Conservation (phyloP, 2,888 invertebrate genomes). For the Clanis bilineata region DNA sequence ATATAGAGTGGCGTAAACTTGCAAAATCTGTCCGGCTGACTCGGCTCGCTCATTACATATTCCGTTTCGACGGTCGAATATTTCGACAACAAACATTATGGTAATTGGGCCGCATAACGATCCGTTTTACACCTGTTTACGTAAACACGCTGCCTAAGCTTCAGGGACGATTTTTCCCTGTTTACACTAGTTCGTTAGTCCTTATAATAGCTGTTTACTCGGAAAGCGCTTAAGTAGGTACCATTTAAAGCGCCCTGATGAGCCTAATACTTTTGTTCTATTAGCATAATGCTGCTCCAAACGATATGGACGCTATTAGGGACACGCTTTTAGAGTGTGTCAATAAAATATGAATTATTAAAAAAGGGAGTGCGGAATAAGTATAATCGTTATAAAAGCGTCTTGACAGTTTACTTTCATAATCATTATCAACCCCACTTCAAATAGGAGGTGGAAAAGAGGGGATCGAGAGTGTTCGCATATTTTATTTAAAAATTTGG, state of each 20-base stretch:
- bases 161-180: slow-evolving; percentile 58
- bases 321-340: slow-evolving; percentile 9
- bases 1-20: slow-evolving; percentile 58
- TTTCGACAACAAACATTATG: slow-evolving; percentile 79
- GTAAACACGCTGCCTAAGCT: slow-evolving; percentile 68
- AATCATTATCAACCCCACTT: too few species aligned
- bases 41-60: slow-evolving; percentile 70
- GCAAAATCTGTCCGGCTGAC: slow-evolving; percentile 60
- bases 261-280: slow-evolving; percentile 13
- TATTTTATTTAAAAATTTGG: too few species aligned
- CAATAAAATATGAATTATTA: slow-evolving; percentile 14
- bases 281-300: slow-evolving; percentile 10
- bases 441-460: too few species aligned
- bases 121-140: slow-evolving; percentile 78
- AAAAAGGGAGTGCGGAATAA: not conserved
- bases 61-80: slow-evolving; percentile 70
- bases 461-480: too few species aligned
- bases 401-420: not conserved
- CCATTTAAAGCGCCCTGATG: slow-evolving; percentile 8
- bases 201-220: slow-evolving; percentile 38
- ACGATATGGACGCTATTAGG: slow-evolving; percentile 10
- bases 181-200: slow-evolving; percentile 43
- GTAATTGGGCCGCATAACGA: slow-evolving; percentile 72
- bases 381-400: not conserved
- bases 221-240: slow-evolving; percentile 25